Percentiles rank a stretch among this genome's conserved stretches.
Conservation (phyloP, 1,140 invertebrate genomes). For the Zaprionus gabonicus region DNA sequence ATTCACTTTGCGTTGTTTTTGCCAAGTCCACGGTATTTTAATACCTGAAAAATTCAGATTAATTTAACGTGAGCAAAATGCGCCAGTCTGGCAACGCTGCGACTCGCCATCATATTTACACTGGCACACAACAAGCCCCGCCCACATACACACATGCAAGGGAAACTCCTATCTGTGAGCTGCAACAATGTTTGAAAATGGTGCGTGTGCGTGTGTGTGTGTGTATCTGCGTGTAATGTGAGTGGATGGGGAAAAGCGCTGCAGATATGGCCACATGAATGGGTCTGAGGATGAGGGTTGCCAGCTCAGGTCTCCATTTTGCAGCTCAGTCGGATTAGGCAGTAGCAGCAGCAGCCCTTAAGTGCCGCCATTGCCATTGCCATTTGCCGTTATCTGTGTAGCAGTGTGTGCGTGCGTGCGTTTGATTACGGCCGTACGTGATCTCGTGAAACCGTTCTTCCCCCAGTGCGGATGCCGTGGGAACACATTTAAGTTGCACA, state of each 20-base stretch:
- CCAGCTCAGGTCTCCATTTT: conserved; percentile 64
- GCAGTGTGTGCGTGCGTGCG: conserved; percentile 16
- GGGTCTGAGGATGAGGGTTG: conserved; percentile 12
- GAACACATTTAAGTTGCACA: conserved; percentile 30
- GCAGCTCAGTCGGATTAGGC: conserved; percentile 62
- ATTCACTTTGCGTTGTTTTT: neutral
- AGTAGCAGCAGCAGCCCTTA: conserved; percentile 58
- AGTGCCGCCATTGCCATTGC: conserved; percentile 77
- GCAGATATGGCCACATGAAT: conserved; percentile 8
- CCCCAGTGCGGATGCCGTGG: conserved; percentile 48
- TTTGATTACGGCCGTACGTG: conserved; percentile 68
- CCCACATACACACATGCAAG: conserved; percentile 31
- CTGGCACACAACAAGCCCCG: conserved; percentile 33
- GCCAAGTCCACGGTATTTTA: fast-evolving
- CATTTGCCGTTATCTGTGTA: conserved; percentile 53
- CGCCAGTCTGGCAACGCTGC: conserved; percentile 18
- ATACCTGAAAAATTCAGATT: neutral
- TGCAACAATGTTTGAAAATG: conserved; percentile 57
- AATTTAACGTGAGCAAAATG: neutral
- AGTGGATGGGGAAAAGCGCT: conserved; percentile 28
- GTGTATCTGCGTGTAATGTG: conserved; percentile 14
- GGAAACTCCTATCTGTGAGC: conserved; percentile 45
- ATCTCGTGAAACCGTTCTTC: conserved; percentile 51
- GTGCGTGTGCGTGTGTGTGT: conserved; percentile 7
- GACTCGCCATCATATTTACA: conserved; percentile 13